Percentiles rank a stretch among this genome's conserved stretches.
Evolutionary conservation across 2,888 invertebrate genomes (phyloP).

Genomic region (Kuschelorhynchus macadamiae): DNA sequence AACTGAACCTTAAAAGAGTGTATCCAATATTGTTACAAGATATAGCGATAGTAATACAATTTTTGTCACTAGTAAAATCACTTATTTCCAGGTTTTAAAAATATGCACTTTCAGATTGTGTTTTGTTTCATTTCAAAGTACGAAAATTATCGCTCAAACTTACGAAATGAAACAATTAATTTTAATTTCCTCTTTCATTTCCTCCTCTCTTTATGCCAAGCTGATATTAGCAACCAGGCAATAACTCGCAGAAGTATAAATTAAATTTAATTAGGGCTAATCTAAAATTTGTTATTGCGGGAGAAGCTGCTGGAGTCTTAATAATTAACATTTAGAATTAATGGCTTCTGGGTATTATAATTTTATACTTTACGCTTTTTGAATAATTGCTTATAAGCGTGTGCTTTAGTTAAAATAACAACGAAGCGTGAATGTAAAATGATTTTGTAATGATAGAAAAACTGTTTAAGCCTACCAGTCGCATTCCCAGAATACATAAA

Average conservation of each 20-base stretch:
- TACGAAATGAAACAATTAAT: constrained; percentile 7
- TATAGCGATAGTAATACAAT: too few species aligned
- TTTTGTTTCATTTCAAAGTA: too few species aligned
- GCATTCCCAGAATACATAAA: too few species aligned
- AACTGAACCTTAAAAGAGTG: too few species aligned
- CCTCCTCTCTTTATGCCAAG: background rate
- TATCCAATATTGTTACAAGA: too few species aligned
- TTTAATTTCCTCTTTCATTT: constrained; percentile 10
- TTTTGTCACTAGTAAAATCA: too few species aligned
- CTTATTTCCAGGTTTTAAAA: too few species aligned
- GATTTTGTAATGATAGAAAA: too few species aligned
- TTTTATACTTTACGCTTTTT: constrained; percentile 27
- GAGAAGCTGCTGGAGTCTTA: constrained; percentile 59
- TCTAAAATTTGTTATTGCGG: constrained; percentile 68
- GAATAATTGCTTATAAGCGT: constrained; percentile 17
- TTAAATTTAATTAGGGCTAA: constrained; percentile 69
- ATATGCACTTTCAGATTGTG: too few species aligned
- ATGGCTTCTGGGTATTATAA: constrained; percentile 52
- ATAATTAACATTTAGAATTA: constrained; percentile 67
- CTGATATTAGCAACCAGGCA: constrained; percentile 17
- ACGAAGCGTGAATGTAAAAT: too few species aligned
- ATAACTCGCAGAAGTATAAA: constrained; percentile 66
- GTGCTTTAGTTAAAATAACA: background rate
- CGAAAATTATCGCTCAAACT: background rate
- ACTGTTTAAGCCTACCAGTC: too few species aligned